A percentile compares a stretch with the other conserved stretches of the same genome.
Evolutionary conservation across 2,888 invertebrate species (phyloP).

Genomic region (Apamea crenata): DNA sequence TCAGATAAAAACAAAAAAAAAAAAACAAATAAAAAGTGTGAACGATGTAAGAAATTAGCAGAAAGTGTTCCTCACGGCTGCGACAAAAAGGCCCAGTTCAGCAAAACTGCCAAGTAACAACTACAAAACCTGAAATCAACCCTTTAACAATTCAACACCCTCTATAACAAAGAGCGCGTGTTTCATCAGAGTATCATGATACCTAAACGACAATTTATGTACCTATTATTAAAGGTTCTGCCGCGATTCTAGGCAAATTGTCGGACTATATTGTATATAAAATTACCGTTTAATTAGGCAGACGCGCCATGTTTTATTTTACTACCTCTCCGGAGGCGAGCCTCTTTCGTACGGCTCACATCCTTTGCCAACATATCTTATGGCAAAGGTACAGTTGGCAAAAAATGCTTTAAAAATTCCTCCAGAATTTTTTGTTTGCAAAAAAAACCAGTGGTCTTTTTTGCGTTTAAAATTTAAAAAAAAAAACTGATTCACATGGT

Average conservation of each 20-base stretch:
- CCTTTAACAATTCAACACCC: conserved; percentile 30
- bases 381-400: conserved; percentile 24
- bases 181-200: conserved; percentile 43
- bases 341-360: conserved; percentile 49
- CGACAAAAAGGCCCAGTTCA: too few species aligned
- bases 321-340: conserved; percentile 60
- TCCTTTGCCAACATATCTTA: conserved; percentile 41
- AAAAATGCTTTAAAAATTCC: neutral
- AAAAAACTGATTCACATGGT: neutral
- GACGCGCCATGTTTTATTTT: conserved; percentile 65
- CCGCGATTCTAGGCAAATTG: conserved; percentile 51
- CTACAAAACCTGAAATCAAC: neutral
- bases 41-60: too few species aligned
- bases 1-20: too few species aligned
- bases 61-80: too few species aligned
- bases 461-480: neutral
- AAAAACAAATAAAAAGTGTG: too few species aligned
- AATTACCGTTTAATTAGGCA: conserved; percentile 74
- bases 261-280: conserved; percentile 64
- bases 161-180: conserved; percentile 18
- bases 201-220: conserved; percentile 35
- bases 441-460: neutral
- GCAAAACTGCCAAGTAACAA: neutral
- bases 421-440: too few species aligned
- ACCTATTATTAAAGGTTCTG: conserved; percentile 32